phyloP scores from a whole-genome alignment of 2,888 invertebrate genomes.

The Trissonchulus latispiculum region DNA sequence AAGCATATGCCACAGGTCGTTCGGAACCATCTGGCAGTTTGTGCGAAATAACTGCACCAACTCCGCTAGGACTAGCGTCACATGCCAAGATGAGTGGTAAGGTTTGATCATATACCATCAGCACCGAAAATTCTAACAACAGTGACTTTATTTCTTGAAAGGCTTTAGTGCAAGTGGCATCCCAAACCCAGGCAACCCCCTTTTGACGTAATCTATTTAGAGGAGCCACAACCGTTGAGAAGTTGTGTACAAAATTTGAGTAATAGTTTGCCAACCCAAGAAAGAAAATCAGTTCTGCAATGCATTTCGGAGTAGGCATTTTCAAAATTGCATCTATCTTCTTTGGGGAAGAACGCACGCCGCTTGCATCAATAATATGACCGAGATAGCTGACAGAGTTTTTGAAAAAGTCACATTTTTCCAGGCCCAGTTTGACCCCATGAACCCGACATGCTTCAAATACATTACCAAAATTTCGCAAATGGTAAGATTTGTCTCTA shows the following conservation, averaged over 20 bases:
- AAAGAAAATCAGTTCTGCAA: neutral
- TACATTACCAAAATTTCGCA: neutral
- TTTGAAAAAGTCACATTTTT: neutral
- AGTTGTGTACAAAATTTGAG: neutral
- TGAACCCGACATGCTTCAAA: neutral
- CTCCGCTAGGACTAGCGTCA: neutral
- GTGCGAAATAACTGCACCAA: neutral
- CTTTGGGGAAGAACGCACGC: neutral
- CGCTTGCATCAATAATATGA: neutral
- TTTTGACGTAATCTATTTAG: neutral
- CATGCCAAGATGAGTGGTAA: neutral
- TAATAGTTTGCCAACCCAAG: neutral
- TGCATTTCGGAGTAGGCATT: neutral
- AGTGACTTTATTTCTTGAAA: neutral
- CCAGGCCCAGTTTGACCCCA: neutral
- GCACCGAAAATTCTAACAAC: neutral
- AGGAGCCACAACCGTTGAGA: neutral
- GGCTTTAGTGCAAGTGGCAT: neutral
- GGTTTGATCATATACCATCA: neutral
- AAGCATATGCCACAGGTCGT: neutral
- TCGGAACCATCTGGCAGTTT: neutral
- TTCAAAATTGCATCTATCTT: neutral
- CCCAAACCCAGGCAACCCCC: neutral
- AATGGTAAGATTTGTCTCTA: neutral
- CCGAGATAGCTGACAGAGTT: neutral